Base-by-base conservation (phyloP, 2,797 vertebrate genomes). In the Acanthiza pusilla region DNA sequence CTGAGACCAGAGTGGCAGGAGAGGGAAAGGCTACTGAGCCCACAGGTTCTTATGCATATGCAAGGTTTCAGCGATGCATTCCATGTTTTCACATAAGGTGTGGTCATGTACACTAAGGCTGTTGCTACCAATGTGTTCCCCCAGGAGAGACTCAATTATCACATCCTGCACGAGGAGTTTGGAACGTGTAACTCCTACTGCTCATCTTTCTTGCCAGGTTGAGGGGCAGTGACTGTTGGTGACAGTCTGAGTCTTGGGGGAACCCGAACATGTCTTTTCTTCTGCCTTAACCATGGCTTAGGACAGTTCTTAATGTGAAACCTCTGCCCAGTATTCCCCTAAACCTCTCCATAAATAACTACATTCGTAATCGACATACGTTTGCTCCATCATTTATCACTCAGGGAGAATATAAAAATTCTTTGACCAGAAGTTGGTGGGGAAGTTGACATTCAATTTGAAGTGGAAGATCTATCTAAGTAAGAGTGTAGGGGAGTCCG, bases 21-120 rank as follows among this genome's bases (percentile, higher is more conserved):
- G 20, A 65, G 13, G 16, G 25, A 54, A 72, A 71, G 29, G 26
- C 9, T 20, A 83, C 43, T 14, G 27, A 87, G 11, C 34, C 50
- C 61, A 51, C 29, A 43, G 25, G 18, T 58, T 67, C 51, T 75
- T 53, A 29, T 2, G 2, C 38, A 10, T 0, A 0, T 57, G 51
- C 29, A 84, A 66, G 36, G 38, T 34, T 83, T 55, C 50, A 84
- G 60, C 30, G 32, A 15, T 27, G 5, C 23, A 29, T 42, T 75
- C 71, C 42, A 3, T 25, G n/a, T 62, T 78, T 80, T 70, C 79
- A 58, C 27, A 7, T 17, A 16, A 79, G 21, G 4, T 9, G 1
- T 29, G 27, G 29, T 45, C 19, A 17, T 1, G 3, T 32, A 20
- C 26, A 30, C 7, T 29, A 26, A 78, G 19, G 10, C 22, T 47